Base-by-base conservation (phyloP, 2,888 invertebrate species). In the Crematogaster levior region DNA sequence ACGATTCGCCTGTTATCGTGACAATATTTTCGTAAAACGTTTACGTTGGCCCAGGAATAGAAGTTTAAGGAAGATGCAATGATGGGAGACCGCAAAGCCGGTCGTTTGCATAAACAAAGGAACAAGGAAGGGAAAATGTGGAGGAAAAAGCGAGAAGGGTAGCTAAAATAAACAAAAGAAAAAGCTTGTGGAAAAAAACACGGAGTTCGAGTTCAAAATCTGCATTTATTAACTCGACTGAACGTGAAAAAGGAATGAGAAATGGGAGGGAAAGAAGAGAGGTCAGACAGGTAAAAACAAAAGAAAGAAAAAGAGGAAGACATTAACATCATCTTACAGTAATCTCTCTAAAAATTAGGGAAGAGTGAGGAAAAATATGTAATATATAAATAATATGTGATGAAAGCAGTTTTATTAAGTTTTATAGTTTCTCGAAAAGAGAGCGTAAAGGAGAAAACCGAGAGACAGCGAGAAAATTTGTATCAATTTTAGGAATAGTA, bases 221-320 rank as follows among this genome's bases (percentile, higher is more conserved):
- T 77, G 68, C 77, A 77, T 77, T 77, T 68, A 77, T 77, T 77
- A 77, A 77, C 77, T 53, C 68, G 43, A 68, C 68, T 56, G 68
- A 68, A 68, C 68, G 30, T 56, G 30, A 68, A 68, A 77, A 43
- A 68, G 65, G 21, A 37, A 73, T 46, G 74, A 63, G 48, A 74
- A 63, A 48, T 48, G 37, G 48, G 18, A 43, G 53, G 18, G 7
- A 53, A 43, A 21, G 30, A 68, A 21, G 66, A 63, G 51, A 51
- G 65, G 27, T 65, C 27, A 15, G 75, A 43, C 43, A 56, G 24
- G 34, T 56, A 56, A 77, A 68, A 77, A 43, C n/a, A 68, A 12
- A 40, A 43, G 5, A 6, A 43, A 40, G 37, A 43, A 43, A 68
- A 30, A 68, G 56, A 68, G 30, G 9, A 43, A 37, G 43, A 18